Percentiles rank a stretch among this genome's conserved stretches.
These are phyloP conservation scores for Papilio demoleus DNA, from an alignment of 2,888 invertebrate genomes.

Conservation along the genomic window DNA sequence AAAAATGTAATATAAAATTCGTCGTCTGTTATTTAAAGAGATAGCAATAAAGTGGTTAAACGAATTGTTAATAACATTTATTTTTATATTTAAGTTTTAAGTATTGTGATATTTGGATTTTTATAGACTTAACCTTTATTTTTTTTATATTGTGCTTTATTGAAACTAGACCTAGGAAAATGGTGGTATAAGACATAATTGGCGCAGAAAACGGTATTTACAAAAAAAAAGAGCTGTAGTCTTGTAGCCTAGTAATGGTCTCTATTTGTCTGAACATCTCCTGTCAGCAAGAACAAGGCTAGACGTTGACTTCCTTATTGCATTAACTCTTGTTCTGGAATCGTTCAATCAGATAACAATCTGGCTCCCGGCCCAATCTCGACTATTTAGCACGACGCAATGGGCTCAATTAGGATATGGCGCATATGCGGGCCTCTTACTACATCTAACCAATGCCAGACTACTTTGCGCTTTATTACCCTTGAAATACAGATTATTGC, in stretches of 20 bases:
- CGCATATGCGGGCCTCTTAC: slow-evolving; percentile 82
- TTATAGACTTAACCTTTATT: too few relatives aligned
- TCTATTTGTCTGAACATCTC: slow-evolving; percentile 61
- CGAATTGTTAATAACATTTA: neutral
- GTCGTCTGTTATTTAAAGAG: neutral
- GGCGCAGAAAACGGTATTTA: neutral
- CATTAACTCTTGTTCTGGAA: slow-evolving; percentile 64
- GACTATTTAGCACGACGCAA: slow-evolving; percentile 81
- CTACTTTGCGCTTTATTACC: slow-evolving; percentile 7
- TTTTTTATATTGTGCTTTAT: too few relatives aligned
- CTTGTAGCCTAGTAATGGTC: neutral
- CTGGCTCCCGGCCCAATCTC: slow-evolving; percentile 66
- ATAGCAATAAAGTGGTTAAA: neutral
- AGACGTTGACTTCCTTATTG: slow-evolving; percentile 78
- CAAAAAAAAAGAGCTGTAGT: neutral
- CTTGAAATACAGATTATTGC: slow-evolving; percentile 11
- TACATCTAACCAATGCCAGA: slow-evolving; percentile 42
- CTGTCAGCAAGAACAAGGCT: slow-evolving; percentile 54
- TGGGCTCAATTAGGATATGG: slow-evolving; percentile 78
- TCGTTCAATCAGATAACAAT: slow-evolving; percentile 78
- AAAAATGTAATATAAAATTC: neutral
- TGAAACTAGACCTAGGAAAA: too few relatives aligned
- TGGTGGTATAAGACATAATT: neutral
- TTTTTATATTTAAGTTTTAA: too few relatives aligned
- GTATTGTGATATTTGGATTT: too few relatives aligned